Percentiles rank a stretch among this genome's conserved stretches.
Conservation (phyloP, 2,888 invertebrate genomes). For the Melangyna quadrimaculata region DNA sequence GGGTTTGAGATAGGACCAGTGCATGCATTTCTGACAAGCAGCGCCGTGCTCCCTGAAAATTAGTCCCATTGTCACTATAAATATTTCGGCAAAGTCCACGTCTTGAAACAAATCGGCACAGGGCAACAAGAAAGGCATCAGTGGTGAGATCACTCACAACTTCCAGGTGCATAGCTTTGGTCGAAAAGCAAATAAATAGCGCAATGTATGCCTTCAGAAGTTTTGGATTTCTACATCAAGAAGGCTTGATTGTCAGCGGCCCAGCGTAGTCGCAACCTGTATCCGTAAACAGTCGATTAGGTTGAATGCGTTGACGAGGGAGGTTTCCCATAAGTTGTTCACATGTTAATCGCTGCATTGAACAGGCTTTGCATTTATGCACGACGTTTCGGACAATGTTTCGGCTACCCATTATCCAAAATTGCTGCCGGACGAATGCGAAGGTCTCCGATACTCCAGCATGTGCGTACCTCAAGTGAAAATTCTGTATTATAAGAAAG, state of each 20-base stretch:
- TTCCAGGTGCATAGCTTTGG: not conserved
- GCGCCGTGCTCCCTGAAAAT: not conserved
- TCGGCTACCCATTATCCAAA: slow-evolving; percentile 1
- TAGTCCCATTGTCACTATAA: not conserved
- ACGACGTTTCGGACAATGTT: not conserved
- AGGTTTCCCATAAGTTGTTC: slow-evolving; percentile 42
- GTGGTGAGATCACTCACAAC: not conserved
- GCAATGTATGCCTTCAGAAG: not conserved
- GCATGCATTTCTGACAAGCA: not conserved
- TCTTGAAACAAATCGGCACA: not conserved
- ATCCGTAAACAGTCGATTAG: not conserved
- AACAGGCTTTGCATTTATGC: slow-evolving; percentile 5
- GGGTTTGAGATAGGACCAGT: not conserved
- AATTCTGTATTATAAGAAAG: not conserved
- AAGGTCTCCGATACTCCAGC: slow-evolving; percentile 1
- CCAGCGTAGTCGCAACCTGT: slow-evolving; percentile 25
- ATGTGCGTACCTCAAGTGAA: not conserved
- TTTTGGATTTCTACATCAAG: slow-evolving; percentile 27
- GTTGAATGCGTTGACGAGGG: slow-evolving; percentile 1
- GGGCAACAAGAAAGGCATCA: not conserved
- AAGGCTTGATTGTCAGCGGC: slow-evolving; percentile 25
- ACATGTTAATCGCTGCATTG: slow-evolving; percentile 30
- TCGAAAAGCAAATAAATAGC: not conserved
- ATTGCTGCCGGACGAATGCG: not conserved
- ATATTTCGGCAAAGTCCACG: not conserved